phyloP scores from a whole-genome alignment of 2,113 vertebrate genomes.

The Thinocorus orbignyianus region DNA sequence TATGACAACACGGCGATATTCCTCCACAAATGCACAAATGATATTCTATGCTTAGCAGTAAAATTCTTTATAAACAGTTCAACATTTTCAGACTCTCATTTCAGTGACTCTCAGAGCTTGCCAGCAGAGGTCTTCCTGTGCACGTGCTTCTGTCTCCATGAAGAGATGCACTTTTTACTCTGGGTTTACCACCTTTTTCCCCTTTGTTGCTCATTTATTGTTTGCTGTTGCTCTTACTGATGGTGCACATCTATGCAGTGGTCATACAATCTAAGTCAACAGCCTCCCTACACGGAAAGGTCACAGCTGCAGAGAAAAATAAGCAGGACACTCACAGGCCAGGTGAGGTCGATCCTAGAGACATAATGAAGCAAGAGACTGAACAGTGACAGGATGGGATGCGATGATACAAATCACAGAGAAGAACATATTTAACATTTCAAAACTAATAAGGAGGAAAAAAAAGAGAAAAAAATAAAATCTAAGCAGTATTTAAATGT shows the following conservation, averaged over 20 bases:
- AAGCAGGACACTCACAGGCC: not conserved
- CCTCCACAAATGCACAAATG: not conserved
- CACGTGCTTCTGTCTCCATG: not conserved
- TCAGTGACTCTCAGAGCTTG: not conserved
- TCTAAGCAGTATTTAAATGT: not conserved
- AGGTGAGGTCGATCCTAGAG: not conserved
- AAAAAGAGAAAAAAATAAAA: not conserved
- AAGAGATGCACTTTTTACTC: not conserved
- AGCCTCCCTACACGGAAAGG: not conserved
- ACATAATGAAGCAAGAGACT: not conserved
- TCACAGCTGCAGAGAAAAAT: not conserved
- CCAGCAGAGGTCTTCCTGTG: not conserved
- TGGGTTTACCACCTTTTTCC: not conserved
- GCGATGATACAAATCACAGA: not conserved
- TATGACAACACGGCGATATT: not conserved
- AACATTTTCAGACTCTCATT: not conserved
- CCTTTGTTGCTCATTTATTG: not conserved
- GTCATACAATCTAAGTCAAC: not conserved
- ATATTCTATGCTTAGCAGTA: not conserved
- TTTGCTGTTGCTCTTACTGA: not conserved
- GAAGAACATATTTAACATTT: not conserved
- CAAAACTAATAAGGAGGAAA: not conserved
- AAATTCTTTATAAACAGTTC: not conserved
- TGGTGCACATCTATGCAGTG: not conserved
- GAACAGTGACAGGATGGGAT: not conserved